Evolutionary conservation across 2,888 invertebrate genomes (phyloP).

Genomic region (Hydrotaea cyrtoneurina): DNA sequence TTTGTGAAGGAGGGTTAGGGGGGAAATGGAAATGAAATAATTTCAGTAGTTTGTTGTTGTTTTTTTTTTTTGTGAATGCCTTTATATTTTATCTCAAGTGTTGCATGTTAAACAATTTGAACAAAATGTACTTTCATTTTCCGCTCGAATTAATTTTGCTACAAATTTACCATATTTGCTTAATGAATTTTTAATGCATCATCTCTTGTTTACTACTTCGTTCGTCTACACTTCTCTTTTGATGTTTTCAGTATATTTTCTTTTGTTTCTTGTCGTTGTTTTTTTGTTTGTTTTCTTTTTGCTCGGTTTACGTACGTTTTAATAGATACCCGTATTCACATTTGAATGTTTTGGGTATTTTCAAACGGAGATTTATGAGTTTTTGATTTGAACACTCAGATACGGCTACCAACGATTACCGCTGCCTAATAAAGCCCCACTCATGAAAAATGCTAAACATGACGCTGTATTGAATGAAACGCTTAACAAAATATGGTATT

Average conservation of each 20-base stretch:
- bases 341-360: conserved; percentile 12
- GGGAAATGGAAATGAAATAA: conserved; percentile 9
- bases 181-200: conserved; percentile 49
- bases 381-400: conserved; percentile 22
- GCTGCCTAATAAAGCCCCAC: neutral
- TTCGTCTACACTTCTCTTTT: conserved; percentile 38
- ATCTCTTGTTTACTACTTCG: conserved; percentile 28
- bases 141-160: conserved; percentile 54
- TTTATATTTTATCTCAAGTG: conserved; percentile 42
- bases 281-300: conserved; percentile 23
- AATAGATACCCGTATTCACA: conserved; percentile 6
- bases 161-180: conserved; percentile 46
- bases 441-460: conserved; percentile 32
- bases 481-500: conserved; percentile 13
- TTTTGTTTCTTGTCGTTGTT: neutral
- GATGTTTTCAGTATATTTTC: conserved; percentile 22
- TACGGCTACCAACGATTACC: neutral
- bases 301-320: neutral
- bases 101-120: conserved; percentile 59
- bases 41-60: neutral
- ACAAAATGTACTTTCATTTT: conserved; percentile 64
- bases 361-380: conserved; percentile 22
- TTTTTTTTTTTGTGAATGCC: neutral
- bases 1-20: neutral
- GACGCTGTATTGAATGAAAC: conserved; percentile 20